Evolutionary conservation across 1,140 invertebrate genomes (phyloP), one percentile per base, ranked within the genome.

Genomic region (Lasaia peninsularis): DNA sequence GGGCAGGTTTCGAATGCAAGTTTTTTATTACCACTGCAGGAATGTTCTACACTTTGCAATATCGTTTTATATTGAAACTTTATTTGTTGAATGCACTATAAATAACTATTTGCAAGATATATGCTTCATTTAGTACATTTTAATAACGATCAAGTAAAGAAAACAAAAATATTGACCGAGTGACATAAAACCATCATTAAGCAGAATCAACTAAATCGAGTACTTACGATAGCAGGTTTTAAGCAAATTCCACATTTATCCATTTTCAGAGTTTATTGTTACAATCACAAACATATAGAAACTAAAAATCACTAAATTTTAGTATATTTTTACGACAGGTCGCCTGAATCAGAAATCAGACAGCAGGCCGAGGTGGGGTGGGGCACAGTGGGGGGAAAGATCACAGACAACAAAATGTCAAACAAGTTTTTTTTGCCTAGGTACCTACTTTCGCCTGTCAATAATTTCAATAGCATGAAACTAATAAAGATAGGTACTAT

Each of bases 201-300:
- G 50, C 34, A 35, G 52, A 14, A 60, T 51, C 55, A 62, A 34
- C 40, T 52, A 52, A 32, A 61, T 44, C 69, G 1, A 50, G 55
- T 73, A 80, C 83, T 80, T 65, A 88, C 85, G 65, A 76, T 76
- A 28, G 77, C 80, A 24, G 78, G 80, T 71, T 86, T 86, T 61
- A 73, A 64, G 62, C 85, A 88, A 54, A 85, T 83, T 56, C 77
- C 82, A 85, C 85, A 88, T 71, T 83, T 86, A 78, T 88, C 85
- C 83, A 86, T 88, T 64, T 37, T 76, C 55, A 56, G 63, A 52
- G 52, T 32, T 50, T 51, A 55, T 51, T 40, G 32, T 34, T 62
- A 67, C 57, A 66, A 69, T 61, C 58, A 55, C 57, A 64, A 60
- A 62, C 58, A 66, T 62, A 67, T 73, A 73, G 73, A 70, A 68